Evolutionary conservation across 2,888 invertebrate species (phyloP).

Genomic region (Diarsia brunnea): DNA sequence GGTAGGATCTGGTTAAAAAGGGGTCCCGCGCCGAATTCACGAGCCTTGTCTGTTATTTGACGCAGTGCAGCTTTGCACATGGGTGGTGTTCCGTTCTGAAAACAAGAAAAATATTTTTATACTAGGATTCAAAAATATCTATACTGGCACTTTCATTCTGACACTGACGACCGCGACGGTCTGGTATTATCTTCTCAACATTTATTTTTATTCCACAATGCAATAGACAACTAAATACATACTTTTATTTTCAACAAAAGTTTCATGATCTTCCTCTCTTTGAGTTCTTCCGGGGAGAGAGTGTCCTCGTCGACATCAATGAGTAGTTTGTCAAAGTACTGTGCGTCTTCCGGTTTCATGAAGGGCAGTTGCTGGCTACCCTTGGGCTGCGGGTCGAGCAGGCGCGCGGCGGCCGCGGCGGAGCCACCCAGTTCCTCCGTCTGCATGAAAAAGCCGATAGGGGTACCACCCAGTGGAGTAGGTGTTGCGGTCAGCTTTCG

Average conservation of each 20-base stretch:
- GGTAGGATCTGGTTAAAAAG: constrained; percentile 99
- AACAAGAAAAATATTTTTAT: constrained; percentile 29
- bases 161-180: background rate
- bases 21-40: constrained; percentile 99
- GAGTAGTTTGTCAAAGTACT: constrained; percentile 99
- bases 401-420: constrained; percentile 94
- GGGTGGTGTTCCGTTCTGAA: constrained; percentile 98
- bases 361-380: constrained; percentile 97
- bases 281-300: constrained; percentile 98
- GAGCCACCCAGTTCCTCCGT: constrained; percentile 96
- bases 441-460: constrained; percentile 98
- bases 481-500: constrained; percentile 99
- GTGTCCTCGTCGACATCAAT: constrained; percentile 99
- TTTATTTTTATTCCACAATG: background rate
- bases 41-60: constrained; percentile 99
- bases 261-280: constrained; percentile 99
- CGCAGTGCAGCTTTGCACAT: constrained; percentile 99
- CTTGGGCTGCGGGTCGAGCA: constrained; percentile 99
- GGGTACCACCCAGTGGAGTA: constrained; percentile 98
- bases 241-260: constrained; percentile 98
- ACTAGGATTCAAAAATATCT: background rate
- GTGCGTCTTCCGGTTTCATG: constrained; percentile 99
- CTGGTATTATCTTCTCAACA: background rate
- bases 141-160: background rate
- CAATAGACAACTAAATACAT: background rate